Evolutionary conservation across 2,888 invertebrate genomes (phyloP).

Genomic region (Rhopalosiphum nymphaeae): DNA sequence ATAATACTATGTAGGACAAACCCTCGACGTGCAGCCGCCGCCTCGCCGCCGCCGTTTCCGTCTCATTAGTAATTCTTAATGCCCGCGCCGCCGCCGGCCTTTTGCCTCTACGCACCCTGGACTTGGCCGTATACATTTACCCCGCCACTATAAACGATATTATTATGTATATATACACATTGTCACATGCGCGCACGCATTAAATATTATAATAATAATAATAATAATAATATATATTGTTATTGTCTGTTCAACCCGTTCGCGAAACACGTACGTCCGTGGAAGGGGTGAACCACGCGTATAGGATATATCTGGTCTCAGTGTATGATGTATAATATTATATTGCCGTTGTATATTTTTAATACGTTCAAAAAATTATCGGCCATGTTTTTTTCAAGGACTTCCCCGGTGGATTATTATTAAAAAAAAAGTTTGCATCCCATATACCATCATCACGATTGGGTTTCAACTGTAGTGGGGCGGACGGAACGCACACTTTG

Average conservation of each 20-base stretch:
- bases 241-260: conserved; percentile 61
- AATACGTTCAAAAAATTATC: conserved; percentile 47
- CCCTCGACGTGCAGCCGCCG: conserved; percentile 39
- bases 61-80: conserved; percentile 65
- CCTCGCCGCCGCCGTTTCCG: conserved; percentile 57
- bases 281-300: not conserved
- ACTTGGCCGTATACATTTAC: conserved; percentile 1
- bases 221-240: conserved; percentile 5
- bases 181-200: conserved; percentile 19
- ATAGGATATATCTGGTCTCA: not conserved
- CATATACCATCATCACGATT: not conserved
- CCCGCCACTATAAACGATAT: not conserved
- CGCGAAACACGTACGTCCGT: not conserved
- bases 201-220: not conserved
- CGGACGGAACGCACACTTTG: not conserved
- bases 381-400: conserved; percentile 57
- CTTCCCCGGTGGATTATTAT: conserved; percentile 38
- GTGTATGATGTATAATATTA: not conserved
- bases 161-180: conserved; percentile 16
- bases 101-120: conserved; percentile 11
- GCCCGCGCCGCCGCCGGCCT: conserved; percentile 41
- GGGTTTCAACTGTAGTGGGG: not conserved
- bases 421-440: conserved; percentile 26
- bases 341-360: not conserved
- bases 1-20: conserved; percentile 34